phyloP scores from a whole-genome alignment of 2,888 invertebrate genomes.

The Prosapia bicincta region DNA sequence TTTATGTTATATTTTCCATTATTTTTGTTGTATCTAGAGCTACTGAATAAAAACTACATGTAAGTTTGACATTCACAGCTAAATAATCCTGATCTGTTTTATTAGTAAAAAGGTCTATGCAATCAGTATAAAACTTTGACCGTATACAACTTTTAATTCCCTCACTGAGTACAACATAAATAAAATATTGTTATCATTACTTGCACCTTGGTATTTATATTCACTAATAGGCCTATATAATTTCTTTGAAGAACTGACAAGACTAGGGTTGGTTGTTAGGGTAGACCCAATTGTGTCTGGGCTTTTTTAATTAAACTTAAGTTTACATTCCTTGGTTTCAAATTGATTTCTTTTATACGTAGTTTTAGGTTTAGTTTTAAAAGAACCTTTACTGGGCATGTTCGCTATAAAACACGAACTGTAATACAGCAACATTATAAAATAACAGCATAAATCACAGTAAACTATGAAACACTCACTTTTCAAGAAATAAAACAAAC shows the following conservation, averaged over 20 bases:
- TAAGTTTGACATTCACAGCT: conserved; percentile 9
- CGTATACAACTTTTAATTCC: conserved; percentile 8
- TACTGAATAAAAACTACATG: not conserved
- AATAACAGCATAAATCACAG: too few relatives aligned
- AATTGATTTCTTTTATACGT: conserved; percentile 9
- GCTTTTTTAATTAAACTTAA: conserved; percentile 5
- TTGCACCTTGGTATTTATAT: conserved; percentile 9
- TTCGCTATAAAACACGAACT: not conserved
- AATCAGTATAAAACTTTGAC: conserved; percentile 14
- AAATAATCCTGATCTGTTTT: conserved; percentile 9
- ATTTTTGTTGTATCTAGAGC: not conserved
- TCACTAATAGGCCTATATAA: not conserved
- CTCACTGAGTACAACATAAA: conserved; percentile 11
- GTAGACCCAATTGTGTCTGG: conserved; percentile 3
- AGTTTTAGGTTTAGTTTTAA: conserved; percentile 17
- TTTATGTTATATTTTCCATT: conserved; percentile 7
- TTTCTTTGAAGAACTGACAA: conserved; percentile 15
- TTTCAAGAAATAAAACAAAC: too few relatives aligned
- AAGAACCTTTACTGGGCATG: conserved; percentile 12
- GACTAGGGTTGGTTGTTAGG: conserved; percentile 2
- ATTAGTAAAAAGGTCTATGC: conserved; percentile 9
- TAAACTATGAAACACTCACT: too few relatives aligned
- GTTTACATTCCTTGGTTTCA: conserved; percentile 6
- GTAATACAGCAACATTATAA: too few relatives aligned
- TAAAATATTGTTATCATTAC: conserved; percentile 16